Evolutionary conservation across 2,113 vertebrate species (phyloP), one percentile per base, ranked within the genome.

Genomic region (Crotophaga sulcirostris): DNA sequence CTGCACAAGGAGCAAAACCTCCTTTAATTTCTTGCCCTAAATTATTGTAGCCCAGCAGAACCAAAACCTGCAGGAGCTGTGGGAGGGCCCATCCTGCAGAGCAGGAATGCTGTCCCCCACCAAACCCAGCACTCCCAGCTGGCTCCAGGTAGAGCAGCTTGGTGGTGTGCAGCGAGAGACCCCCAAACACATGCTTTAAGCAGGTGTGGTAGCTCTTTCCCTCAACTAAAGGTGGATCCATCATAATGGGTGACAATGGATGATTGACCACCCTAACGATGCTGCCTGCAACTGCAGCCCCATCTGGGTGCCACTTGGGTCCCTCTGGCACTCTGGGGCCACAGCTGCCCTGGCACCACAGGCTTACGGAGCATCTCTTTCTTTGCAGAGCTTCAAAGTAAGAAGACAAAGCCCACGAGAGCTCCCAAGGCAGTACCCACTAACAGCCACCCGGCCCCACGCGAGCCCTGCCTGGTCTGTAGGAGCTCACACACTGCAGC

Each of bases 361-460:
- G 49, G 62, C 60, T 94, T 42, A 96, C 1, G 21, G 44, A 45
- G 26, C 81, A 3, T 49, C 62, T 68, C 23, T 96, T 68, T 95
- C 91, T 96, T 91, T 95, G 89, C 97, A 98, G 97, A 83, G 77
- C 93, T 47, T 97, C 96, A 25, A 96, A 97, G 97, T 97, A 95
- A 97, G 97, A 94, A 96, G 95, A 85, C 2, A 31, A 64, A 82
- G 80, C 74, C 66, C 85, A 49, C 4, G 26, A 54, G 23, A 0
- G 0, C 54, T 52, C 52, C 20, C 3, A 3, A 38, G 44, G 28
- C n/a, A 28, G 33, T 80, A 69, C 74, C 54, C 49, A 4, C 51
- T 86, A 89, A 85, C 84, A 47, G 16, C 33, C 38, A 56, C 54
- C 38, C 76, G 47, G 36, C 60, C 25, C 59, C 60, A 9, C 42